Percentiles rank a stretch among this genome's conserved stretches.
These are phyloP conservation scores for Centruroides vittatus DNA, from an alignment of 1,140 invertebrate species.

Conservation along the genomic window DNA sequence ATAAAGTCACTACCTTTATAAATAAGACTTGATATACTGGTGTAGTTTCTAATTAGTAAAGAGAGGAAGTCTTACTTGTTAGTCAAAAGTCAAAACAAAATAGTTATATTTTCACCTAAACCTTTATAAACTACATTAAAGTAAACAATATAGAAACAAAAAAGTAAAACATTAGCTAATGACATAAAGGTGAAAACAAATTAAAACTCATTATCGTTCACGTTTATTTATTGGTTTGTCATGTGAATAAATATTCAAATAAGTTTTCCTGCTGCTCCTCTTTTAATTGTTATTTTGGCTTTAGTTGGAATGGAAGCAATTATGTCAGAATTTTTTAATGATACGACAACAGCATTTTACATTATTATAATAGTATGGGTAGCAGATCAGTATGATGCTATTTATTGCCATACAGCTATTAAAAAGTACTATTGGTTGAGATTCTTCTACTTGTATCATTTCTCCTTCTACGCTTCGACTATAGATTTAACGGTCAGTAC, in stretches of 20 bases:
- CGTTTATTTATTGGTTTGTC: too few relatives aligned
- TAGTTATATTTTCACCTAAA: too few relatives aligned
- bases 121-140: too few relatives aligned
- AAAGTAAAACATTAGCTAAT: too few relatives aligned
- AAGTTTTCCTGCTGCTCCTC: slow-evolving; percentile 84
- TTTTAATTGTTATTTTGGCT: slow-evolving; percentile 92
- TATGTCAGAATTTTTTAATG: slow-evolving; percentile 99
- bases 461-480: slow-evolving; percentile 99
- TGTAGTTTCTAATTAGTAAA: too few relatives aligned
- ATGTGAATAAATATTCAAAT: slow-evolving; percentile 25
- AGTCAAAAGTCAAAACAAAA: too few relatives aligned
- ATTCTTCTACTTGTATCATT: slow-evolving; percentile 99
- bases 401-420: slow-evolving; percentile 91
- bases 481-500: slow-evolving; percentile 97
- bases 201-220: too few relatives aligned
- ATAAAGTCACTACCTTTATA: too few relatives aligned
- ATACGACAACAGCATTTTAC: slow-evolving; percentile 96
- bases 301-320: slow-evolving; percentile 98
- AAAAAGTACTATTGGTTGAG: slow-evolving; percentile 71
- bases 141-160: too few relatives aligned
- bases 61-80: too few relatives aligned
- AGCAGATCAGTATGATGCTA: slow-evolving; percentile 96
- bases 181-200: too few relatives aligned
- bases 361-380: slow-evolving; percentile 98
- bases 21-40: too few relatives aligned